These are phyloP conservation scores for Rhagium mordax DNA, from an alignment of 2,888 invertebrate species.

Conservation along the genomic window DNA sequence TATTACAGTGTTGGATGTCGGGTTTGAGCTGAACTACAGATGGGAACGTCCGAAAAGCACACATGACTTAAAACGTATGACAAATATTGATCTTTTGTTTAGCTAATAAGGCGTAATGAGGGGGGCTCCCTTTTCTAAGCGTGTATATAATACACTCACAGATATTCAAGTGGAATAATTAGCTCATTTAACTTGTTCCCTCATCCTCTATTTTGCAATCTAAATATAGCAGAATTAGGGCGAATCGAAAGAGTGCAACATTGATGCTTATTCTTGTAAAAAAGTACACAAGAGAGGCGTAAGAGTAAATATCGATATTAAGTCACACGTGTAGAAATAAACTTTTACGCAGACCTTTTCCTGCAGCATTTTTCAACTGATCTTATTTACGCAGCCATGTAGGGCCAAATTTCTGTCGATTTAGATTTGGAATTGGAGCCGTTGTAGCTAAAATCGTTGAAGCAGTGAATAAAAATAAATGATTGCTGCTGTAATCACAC, in stretches of 20 bases:
- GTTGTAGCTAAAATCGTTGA: too few species aligned
- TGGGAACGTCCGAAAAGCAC: conserved; percentile 8
- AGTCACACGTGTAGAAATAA: not conserved
- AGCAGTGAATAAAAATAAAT: too few species aligned
- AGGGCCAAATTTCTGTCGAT: too few species aligned
- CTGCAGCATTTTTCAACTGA: too few species aligned
- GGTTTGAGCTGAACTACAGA: not conserved
- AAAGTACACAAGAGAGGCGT: not conserved
- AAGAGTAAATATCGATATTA: not conserved
- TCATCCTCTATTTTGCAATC: not conserved
- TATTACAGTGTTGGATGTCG: conserved; percentile 8
- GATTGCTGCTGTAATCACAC: too few species aligned
- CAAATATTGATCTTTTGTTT: conserved; percentile 54
- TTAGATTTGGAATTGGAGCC: too few species aligned
- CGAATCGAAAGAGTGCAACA: not conserved
- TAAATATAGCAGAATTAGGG: conserved; percentile 15
- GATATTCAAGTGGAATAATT: conserved; percentile 22
- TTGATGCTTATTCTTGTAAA: not conserved
- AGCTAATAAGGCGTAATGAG: conserved; percentile 52
- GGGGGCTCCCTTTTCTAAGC: conserved; percentile 10
- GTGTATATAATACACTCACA: not conserved
- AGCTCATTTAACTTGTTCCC: not conserved
- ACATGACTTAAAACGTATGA: conserved; percentile 21
- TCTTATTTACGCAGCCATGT: too few species aligned
- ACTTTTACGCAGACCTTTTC: too few species aligned